Evolutionary conservation across 2,888 invertebrate genomes (phyloP).

Genomic region (Ommatoiulus sabulosus): DNA sequence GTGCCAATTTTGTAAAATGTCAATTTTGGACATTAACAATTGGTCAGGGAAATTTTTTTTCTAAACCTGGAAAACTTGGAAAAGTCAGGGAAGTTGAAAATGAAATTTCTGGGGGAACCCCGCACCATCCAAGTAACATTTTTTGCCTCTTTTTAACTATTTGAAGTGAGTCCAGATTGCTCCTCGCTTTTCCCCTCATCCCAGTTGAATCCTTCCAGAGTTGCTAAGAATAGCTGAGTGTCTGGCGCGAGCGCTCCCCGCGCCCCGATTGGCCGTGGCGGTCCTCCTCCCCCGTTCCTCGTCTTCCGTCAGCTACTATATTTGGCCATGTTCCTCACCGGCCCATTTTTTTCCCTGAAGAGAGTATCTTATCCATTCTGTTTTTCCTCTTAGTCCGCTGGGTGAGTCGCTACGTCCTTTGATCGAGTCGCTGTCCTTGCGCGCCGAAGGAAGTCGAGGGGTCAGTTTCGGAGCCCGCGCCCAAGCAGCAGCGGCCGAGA

Average conservation of each 20-base stretch:
- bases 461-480: slow-evolving; percentile 61
- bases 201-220: background rate
- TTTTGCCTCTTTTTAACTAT: too few relatives aligned
- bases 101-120: too few relatives aligned
- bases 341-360: too few relatives aligned
- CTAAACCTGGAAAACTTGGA: too few relatives aligned
- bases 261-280: too few relatives aligned
- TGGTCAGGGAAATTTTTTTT: too few relatives aligned
- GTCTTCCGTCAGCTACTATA: background rate
- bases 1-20: too few relatives aligned
- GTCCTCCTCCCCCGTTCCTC: background rate
- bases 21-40: too few relatives aligned
- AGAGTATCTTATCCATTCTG: too few relatives aligned
- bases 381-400: slow-evolving; percentile 70
- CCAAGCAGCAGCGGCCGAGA: slow-evolving; percentile 55
- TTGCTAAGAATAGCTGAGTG: background rate
- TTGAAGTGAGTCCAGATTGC: background rate
- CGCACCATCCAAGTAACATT: too few relatives aligned
- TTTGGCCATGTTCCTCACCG: background rate
- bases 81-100: too few relatives aligned
- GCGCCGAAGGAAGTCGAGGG: slow-evolving; percentile 61
- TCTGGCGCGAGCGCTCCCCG: too few relatives aligned
- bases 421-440: slow-evolving; percentile 66
- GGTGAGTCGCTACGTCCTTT: slow-evolving; percentile 73
- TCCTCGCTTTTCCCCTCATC: background rate